phyloP scores from a whole-genome alignment of 2,888 invertebrate genomes.

The Metacarcinus magister region DNA sequence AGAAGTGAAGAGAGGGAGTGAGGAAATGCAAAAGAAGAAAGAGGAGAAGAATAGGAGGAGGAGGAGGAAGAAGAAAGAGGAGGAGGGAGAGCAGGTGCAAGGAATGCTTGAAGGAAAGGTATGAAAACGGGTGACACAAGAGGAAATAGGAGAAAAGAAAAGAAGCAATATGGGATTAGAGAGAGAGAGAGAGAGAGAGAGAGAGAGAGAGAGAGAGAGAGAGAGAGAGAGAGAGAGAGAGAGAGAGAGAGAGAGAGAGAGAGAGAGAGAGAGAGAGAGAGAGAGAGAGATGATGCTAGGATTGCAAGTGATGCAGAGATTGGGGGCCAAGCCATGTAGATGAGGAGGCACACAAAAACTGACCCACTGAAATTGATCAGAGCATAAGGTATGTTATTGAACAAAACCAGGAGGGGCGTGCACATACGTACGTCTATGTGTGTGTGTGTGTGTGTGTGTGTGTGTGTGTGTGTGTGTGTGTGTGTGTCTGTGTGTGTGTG shows the following conservation, averaged over 20 bases:
- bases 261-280: constrained; percentile 63
- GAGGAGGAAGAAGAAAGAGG: neutral
- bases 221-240: constrained; percentile 49
- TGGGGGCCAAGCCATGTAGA: neutral
- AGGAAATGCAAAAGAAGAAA: neutral
- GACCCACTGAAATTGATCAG: neutral
- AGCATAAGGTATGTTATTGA: neutral
- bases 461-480: constrained; percentile 45
- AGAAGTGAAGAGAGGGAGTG: neutral
- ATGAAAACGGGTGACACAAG: neutral
- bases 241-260: constrained; percentile 50
- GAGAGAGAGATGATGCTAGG: neutral
- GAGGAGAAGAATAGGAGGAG: neutral
- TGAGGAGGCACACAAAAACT: neutral
- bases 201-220: constrained; percentile 41
- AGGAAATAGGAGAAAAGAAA: neutral
- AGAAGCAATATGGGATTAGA: neutral
- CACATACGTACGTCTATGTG: constrained; percentile 5
- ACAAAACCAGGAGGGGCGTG: neutral
- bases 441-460: constrained; percentile 59
- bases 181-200: constrained; percentile 10
- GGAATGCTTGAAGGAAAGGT: neutral
- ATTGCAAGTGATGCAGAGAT: constrained; percentile 9
- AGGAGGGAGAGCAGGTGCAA: neutral
- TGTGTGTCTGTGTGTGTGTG: neutral